Evolutionary conservation across 1,140 invertebrate species (phyloP), one percentile per base, ranked within the genome.

Genomic region (Thalassaphorura encarpata): DNA sequence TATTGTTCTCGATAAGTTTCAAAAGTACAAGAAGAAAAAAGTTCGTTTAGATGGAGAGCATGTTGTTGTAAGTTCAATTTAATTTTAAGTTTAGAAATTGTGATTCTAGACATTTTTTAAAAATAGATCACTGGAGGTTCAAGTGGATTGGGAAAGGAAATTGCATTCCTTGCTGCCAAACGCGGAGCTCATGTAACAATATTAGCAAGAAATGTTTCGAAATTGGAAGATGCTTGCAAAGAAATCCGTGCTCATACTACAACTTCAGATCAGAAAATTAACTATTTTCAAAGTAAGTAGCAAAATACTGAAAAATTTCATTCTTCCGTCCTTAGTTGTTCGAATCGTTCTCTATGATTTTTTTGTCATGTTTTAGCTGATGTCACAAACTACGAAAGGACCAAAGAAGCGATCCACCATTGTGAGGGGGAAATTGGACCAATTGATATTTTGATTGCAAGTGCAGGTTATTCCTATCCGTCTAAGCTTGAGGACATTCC

Each of bases 91-190:
- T n/a, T n/a, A n/a, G n/a, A n/a, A n/a, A n/a, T n/a, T n/a, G n/a
- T n/a, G n/a, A n/a, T n/a, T n/a, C n/a, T n/a, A n/a, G n/a, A n/a
- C n/a, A n/a, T n/a, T n/a, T n/a, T n/a, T n/a, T n/a, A n/a, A n/a
- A n/a, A n/a, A n/a, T n/a, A 71, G 72, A 77, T 96, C n/a, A 94
- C 89, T 24, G 94, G 94, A 45, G 94, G 93, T 28, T 97, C 93
- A 0, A 93, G 89, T 75, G 94, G 94, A 5, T 97, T 97, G 64
- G 94, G 94, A 3, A 85, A 89, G 71, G 78, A 81, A 43, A 68
- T 89, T 19, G 93, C 90, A 1, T 74, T 83, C 16, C 76, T 87
- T 67, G 86, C 82, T 29, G 83, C 82, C 2, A 76, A 75, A 69
- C 69, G 78, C 61, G 93, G 93, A 46, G 91, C 89, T 2, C 76